A percentile compares a stretch with the other conserved stretches of the same genome.
These are phyloP conservation scores for Heterodera filipjevi DNA, from an alignment of 2,888 invertebrate genomes.

Conservation along the genomic window DNA sequence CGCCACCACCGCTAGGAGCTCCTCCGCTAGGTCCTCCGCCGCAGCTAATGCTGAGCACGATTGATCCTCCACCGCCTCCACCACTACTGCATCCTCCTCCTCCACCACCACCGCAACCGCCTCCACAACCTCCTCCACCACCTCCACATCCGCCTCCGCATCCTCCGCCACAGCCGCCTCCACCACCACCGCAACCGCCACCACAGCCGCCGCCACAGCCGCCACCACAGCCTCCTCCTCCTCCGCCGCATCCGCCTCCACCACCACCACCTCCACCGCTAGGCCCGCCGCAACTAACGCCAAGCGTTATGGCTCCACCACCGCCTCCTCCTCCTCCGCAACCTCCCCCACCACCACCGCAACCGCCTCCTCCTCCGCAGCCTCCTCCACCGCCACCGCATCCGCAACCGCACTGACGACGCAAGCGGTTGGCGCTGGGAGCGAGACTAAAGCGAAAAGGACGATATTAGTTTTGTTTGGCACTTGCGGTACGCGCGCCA, in stretches of 20 bases:
- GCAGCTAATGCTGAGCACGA: slow-evolving; percentile 1
- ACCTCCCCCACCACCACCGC: neutral
- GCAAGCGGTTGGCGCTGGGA: neutral
- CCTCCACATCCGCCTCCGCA: neutral
- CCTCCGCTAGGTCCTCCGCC: neutral
- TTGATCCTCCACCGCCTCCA: neutral
- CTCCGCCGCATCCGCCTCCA: neutral
- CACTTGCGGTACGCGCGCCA: neutral
- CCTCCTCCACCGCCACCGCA: neutral
- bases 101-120: neutral
- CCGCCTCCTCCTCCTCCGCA: neutral
- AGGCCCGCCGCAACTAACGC: neutral
- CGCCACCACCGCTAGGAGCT: neutral
- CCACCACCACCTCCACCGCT: neutral
- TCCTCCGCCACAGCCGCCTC: neutral
- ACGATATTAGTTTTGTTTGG: neutral
- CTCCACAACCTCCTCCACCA: neutral
- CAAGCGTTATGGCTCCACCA: neutral
- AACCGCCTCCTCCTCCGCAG: neutral
- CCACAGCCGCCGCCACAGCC: neutral
- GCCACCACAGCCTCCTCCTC: neutral
- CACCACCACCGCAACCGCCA: neutral
- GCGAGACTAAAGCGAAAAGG: neutral
- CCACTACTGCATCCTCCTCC: neutral
- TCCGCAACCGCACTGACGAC: slow-evolving; percentile 13